Conservation (phyloP, 2,797 vertebrate genomes). For the Heliangelus exortis region DNA sequence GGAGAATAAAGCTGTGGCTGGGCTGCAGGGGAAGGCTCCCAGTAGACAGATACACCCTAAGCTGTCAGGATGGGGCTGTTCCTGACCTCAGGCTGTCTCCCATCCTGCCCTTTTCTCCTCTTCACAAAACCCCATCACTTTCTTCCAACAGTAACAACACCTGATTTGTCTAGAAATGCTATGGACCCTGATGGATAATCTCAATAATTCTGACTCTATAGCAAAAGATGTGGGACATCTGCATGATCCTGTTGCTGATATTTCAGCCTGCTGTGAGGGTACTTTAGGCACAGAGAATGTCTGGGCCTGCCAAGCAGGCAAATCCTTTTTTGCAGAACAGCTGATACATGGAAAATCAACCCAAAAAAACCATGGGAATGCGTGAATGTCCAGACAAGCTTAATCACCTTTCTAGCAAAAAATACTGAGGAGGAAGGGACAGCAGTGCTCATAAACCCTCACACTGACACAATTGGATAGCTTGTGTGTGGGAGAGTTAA, state of each 20-base stretch:
- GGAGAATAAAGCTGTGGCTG: background rate
- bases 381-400: background rate
- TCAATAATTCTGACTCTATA: background rate
- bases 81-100: background rate
- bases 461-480: fast-evolving
- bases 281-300: background rate
- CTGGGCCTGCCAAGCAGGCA: background rate
- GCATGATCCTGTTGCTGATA: background rate
- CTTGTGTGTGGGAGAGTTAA: background rate
- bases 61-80: too few relatives aligned
- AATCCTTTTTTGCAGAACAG: background rate
- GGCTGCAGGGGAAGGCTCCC: background rate
- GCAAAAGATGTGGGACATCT: background rate
- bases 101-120: background rate
- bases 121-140: background rate
- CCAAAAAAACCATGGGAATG: background rate
- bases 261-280: background rate
- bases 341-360: background rate
- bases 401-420: background rate
- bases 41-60: too few relatives aligned
- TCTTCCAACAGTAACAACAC: background rate
- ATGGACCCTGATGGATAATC: background rate
- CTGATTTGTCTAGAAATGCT: background rate
- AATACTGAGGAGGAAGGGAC: fast-evolving
- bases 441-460: fast-evolving